Evolutionary conservation across 2,888 invertebrate species (phyloP).

Genomic region (Trissolcus brochymenae): DNA sequence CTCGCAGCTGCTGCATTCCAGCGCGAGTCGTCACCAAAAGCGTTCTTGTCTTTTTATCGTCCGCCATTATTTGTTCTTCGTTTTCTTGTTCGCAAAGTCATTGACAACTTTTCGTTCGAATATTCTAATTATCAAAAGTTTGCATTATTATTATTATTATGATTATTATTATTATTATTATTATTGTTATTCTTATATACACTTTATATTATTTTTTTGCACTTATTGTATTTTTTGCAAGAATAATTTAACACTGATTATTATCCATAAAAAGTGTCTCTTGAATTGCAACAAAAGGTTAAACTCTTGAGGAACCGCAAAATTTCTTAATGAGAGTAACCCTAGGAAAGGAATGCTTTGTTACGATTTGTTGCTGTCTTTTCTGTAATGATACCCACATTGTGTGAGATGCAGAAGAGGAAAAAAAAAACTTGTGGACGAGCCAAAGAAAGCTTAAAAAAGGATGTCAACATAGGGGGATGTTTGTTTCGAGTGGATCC

Average conservation of each 20-base stretch:
- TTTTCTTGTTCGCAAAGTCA: slow-evolving; percentile 37
- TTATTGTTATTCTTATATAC: no score
- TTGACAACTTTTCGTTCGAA: slow-evolving; percentile 33
- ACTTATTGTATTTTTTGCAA: neutral
- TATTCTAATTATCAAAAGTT: slow-evolving; percentile 29
- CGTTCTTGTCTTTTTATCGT: slow-evolving; percentile 61
- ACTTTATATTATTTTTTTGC: no score
- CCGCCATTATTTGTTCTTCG: slow-evolving; percentile 35
- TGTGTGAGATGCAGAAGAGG: slow-evolving; percentile 6
- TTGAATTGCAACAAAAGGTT: neutral
- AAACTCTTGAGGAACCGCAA: slow-evolving; percentile 12
- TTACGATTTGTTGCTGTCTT: slow-evolving; percentile 22
- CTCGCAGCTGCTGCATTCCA: slow-evolving; percentile 74
- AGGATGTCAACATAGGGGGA: slow-evolving; percentile 11
- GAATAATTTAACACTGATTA: neutral
- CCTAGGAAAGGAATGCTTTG: slow-evolving; percentile 24
- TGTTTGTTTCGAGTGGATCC: slow-evolving; percentile 62
- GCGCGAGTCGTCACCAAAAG: slow-evolving; percentile 68
- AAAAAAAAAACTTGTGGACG: neutral
- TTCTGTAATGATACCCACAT: slow-evolving; percentile 33
- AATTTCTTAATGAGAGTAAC: slow-evolving; percentile 25
- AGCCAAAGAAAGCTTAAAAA: neutral
- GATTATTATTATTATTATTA: no score
- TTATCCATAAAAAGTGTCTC: neutral
- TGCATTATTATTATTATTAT: no score